phyloP scores from a whole-genome alignment of 1,140 invertebrate genomes.

The Bilobella aurantiaca region DNA sequence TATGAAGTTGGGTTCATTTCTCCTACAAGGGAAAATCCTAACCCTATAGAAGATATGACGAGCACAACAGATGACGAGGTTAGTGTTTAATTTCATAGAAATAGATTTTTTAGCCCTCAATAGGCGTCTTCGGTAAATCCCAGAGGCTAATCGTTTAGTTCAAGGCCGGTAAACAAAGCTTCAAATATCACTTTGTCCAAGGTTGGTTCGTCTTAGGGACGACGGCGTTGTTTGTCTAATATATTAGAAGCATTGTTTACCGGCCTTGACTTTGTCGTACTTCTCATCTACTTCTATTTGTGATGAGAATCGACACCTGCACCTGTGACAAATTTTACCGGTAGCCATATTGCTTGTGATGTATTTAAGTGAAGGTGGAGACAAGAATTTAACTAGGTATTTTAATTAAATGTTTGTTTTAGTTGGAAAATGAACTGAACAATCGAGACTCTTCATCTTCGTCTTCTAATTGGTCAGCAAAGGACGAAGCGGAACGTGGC shows the following conservation, averaged over 20 bases:
- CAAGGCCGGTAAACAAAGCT: neutral
- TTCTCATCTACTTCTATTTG: too few relatives aligned
- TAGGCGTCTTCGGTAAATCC: neutral
- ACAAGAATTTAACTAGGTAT: neutral
- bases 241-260: too few relatives aligned
- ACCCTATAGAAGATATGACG: conserved; percentile 3
- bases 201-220: too few relatives aligned
- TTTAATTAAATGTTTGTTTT: neutral
- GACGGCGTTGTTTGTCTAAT: too few relatives aligned
- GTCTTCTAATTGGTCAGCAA: neutral
- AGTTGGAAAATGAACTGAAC: neutral
- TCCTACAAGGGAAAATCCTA: neutral
- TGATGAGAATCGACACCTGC: too few relatives aligned
- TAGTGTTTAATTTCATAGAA: neutral
- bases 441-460: neutral
- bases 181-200: too few relatives aligned
- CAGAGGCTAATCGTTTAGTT: neutral
- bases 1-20: neutral
- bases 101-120: neutral
- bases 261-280: too few relatives aligned
- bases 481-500: neutral
- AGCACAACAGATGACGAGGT: neutral
- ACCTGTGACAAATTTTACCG: too few relatives aligned
- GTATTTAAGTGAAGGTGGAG: too few relatives aligned
- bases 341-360: too few relatives aligned